A percentile compares a stretch with the other conserved stretches of the same genome.
These are phyloP conservation scores for Lampris incognitus DNA, from an alignment of 2,113 vertebrate species.

Conservation along the genomic window DNA sequence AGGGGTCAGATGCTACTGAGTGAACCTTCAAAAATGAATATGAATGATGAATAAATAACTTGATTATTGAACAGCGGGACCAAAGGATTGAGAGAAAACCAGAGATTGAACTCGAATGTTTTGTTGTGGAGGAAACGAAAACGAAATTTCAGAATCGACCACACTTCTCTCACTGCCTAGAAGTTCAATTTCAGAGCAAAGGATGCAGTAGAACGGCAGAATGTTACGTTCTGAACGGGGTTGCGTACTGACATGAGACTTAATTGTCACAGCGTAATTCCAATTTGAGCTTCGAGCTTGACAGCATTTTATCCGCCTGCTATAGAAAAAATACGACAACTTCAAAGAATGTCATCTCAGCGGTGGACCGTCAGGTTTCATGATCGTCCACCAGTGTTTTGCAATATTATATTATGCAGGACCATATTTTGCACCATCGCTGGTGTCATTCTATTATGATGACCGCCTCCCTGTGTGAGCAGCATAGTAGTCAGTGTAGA, in stretches of 20 bases:
- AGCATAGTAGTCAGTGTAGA: constrained; percentile 4
- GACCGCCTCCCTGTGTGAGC: constrained; percentile 1
- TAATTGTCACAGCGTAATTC: background rate
- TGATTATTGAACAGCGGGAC: constrained; percentile 63
- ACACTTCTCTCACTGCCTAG: no score
- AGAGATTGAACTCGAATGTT: constrained; percentile 33
- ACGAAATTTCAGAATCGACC: background rate
- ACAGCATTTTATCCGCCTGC: background rate
- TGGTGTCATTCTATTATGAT: constrained; percentile 11
- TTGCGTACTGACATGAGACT: background rate
- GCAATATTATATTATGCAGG: constrained; percentile 16
- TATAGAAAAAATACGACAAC: background rate
- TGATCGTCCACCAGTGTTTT: constrained; percentile 12
- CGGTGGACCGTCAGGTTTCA: constrained; percentile 15
- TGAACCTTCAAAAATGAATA: constrained; percentile 75
- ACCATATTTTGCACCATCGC: constrained; percentile 23
- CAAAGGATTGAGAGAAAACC: constrained; percentile 62
- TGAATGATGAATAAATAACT: constrained; percentile 73
- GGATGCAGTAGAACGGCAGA: no score
- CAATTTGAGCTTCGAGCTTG: background rate
- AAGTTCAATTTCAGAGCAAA: no score
- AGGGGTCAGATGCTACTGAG: constrained; percentile 76
- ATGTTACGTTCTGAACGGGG: no score
- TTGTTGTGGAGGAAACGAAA: background rate
- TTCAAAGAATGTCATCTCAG: no score